A percentile compares a stretch with the other conserved stretches of the same genome.
Evolutionary conservation across 2,113 vertebrate species (phyloP).

Genomic region (Sakesphorus luctuosus): DNA sequence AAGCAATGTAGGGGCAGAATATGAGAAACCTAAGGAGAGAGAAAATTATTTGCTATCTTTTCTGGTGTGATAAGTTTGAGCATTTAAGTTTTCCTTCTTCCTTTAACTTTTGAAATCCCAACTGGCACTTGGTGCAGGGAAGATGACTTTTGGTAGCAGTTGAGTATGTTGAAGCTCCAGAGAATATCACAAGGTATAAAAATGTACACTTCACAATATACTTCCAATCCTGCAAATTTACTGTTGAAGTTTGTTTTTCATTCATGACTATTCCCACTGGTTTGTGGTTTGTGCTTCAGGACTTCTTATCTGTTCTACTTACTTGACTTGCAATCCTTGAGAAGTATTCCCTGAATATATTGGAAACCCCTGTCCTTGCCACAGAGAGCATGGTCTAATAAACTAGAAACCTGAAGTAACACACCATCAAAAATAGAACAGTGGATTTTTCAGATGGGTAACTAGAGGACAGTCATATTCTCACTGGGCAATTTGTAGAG

Average conservation of each 20-base stretch:
- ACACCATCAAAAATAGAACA: neutral
- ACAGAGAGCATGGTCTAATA: neutral
- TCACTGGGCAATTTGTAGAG: neutral
- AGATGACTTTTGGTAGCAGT: neutral
- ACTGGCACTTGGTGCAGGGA: neutral
- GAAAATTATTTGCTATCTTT: neutral
- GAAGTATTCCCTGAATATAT: neutral
- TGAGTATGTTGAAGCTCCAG: neutral
- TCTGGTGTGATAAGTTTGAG: neutral
- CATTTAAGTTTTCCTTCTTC: neutral
- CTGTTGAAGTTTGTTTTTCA: neutral
- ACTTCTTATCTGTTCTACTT: neutral
- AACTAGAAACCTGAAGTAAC: conserved; percentile 1
- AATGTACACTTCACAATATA: neutral
- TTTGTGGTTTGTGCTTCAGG: neutral
- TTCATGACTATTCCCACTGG: neutral
- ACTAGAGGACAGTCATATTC: neutral
- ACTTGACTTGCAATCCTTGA: neutral
- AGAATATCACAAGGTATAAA: neutral
- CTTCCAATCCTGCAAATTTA: neutral
- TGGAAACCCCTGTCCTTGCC: neutral
- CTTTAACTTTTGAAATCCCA: neutral
- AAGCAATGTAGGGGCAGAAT: neutral
- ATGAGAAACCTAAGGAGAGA: neutral
- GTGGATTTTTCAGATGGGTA: neutral